Percentiles rank a stretch among this genome's conserved stretches.
These are phyloP conservation scores for Myotis planiceps DNA, from an alignment of 2,797 vertebrate species.

Conservation along the genomic window DNA sequence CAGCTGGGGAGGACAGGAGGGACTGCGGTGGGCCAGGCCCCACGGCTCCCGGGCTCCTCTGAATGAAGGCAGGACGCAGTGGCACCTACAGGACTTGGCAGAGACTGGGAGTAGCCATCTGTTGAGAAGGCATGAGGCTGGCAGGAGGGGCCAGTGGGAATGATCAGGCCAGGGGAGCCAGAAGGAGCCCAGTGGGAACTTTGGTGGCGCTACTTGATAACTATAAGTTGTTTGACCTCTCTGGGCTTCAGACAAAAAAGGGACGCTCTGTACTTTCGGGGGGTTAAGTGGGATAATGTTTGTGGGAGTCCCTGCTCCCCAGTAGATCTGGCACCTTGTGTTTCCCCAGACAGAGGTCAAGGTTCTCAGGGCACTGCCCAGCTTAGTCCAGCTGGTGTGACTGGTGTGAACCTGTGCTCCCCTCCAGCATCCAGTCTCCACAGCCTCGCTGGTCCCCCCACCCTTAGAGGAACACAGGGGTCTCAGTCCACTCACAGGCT, in stretches of 20 bases:
- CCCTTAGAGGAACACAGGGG: neutral
- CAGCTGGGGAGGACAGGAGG: constrained; percentile 29
- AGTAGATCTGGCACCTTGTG: neutral
- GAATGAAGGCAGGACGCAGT: neutral
- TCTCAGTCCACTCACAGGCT: neutral
- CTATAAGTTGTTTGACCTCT: neutral
- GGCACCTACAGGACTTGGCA: neutral
- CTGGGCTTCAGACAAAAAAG: neutral
- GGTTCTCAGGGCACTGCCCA: neutral
- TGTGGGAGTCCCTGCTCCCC: neutral
- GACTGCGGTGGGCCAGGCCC: neutral
- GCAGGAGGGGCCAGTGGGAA: neutral
- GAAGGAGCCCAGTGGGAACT: neutral
- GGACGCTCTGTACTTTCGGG: neutral
- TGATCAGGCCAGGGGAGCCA: neutral
- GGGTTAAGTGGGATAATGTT: neutral
- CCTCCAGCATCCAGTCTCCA: neutral
- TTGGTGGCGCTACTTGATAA: neutral
- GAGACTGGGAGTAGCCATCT: neutral
- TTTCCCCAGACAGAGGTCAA: neutral
- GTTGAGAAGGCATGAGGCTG: neutral
- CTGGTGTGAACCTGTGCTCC: neutral
- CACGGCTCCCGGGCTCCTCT: neutral
- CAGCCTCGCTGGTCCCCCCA: neutral
- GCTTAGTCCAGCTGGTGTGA: neutral